These are phyloP conservation scores for Eumaeus atala DNA, from an alignment of 1,140 invertebrate species.

Conservation along the genomic window DNA sequence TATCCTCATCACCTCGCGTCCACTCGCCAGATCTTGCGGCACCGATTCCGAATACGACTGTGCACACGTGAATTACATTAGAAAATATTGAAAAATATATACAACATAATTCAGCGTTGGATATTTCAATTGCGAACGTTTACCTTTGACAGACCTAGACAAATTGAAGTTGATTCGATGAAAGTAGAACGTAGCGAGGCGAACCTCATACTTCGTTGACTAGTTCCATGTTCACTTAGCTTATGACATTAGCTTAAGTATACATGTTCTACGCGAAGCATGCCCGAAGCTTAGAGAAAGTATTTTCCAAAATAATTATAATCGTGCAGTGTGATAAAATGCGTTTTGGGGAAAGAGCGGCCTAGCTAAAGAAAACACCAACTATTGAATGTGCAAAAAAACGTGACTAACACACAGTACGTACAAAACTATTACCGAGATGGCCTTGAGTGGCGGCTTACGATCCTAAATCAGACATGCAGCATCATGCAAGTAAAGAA, in stretches of 20 bases:
- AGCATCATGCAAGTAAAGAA: slow-evolving; percentile 70
- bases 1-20: slow-evolving; percentile 88
- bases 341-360: slow-evolving; percentile 67
- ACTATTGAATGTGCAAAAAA: slow-evolving; percentile 72
- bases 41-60: slow-evolving; percentile 85
- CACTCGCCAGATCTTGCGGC: slow-evolving; percentile 80
- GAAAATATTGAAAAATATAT: not conserved
- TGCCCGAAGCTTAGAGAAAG: slow-evolving; percentile 71
- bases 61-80: slow-evolving; percentile 32
- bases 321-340: slow-evolving; percentile 72
- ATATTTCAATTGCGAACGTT: not conserved
- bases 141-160: not conserved
- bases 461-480: slow-evolving; percentile 68
- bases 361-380: slow-evolving; percentile 69
- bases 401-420: slow-evolving; percentile 63
- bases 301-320: slow-evolving; percentile 64
- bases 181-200: not conserved
- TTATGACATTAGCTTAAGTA: slow-evolving; percentile 27
- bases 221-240: slow-evolving; percentile 11
- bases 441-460: slow-evolving; percentile 68
- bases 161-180: too few species aligned
- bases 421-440: slow-evolving; percentile 67
- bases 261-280: slow-evolving; percentile 69
- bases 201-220: too few species aligned
- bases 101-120: not conserved